Percentiles rank a stretch among this genome's conserved stretches.
Conservation (phyloP, 2,113 vertebrate genomes). For the Helogale parvula region DNA sequence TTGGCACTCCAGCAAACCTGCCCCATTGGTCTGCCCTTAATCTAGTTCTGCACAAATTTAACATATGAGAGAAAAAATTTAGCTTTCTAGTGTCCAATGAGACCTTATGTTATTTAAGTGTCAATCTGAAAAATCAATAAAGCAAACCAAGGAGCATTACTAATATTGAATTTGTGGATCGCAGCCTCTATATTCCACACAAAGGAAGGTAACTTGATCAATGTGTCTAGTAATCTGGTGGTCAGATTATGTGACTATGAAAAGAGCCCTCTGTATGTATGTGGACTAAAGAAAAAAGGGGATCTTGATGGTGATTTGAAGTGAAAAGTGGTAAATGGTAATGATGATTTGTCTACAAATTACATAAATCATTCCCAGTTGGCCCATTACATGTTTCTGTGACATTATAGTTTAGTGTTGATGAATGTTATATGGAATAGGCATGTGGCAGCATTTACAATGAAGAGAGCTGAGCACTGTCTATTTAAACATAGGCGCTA, state of each 20-base stretch:
- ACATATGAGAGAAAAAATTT: not conserved
- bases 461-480: not conserved
- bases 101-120: not conserved
- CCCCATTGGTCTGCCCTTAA: not conserved
- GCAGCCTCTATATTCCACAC: not conserved
- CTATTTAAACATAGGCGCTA: not conserved
- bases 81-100: not conserved
- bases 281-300: not conserved
- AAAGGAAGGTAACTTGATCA: not conserved
- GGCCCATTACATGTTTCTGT: not conserved
- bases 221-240: not conserved
- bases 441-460: not conserved
- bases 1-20: not conserved
- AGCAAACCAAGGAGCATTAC: not conserved
- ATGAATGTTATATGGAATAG: not conserved
- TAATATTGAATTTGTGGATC: not conserved
- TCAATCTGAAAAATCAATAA: not conserved
- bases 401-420: not conserved
- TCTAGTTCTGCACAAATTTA: not conserved
- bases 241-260: not conserved
- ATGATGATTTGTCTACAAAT: not conserved
- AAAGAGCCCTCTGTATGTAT: not conserved
- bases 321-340: not conserved
- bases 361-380: not conserved
- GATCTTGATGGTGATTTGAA: not conserved